These are phyloP conservation scores for Amblyraja radiata DNA, from an alignment of 2,797 vertebrate genomes.

Conservation along the genomic window DNA sequence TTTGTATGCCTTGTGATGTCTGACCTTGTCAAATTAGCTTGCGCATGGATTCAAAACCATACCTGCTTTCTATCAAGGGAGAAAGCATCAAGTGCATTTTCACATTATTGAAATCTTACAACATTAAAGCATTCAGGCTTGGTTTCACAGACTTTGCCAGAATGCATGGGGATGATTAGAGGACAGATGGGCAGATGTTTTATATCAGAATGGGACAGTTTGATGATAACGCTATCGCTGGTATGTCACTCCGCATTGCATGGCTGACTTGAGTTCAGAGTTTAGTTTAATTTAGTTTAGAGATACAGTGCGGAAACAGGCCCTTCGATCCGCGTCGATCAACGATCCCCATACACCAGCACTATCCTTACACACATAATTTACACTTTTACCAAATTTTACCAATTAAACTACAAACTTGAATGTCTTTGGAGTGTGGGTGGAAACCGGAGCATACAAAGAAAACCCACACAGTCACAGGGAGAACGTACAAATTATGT, in stretches of 20 bases:
- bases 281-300: neutral
- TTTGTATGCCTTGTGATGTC: neutral
- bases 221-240: too few species aligned
- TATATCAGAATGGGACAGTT: neutral
- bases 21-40: constrained; percentile 11
- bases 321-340: too few species aligned
- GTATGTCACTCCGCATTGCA: neutral
- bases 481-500: too few species aligned
- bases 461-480: too few species aligned
- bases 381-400: too few species aligned
- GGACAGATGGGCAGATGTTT: neutral
- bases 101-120: neutral
- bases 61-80: neutral
- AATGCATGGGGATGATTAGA: neutral
- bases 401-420: too few species aligned
- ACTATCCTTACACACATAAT: too few species aligned
- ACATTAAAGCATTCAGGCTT: neutral
- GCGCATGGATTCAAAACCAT: neutral
- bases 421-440: too few species aligned
- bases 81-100: neutral
- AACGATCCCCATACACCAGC: too few species aligned
- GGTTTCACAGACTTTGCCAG: neutral
- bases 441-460: too few species aligned
- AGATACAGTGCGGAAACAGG: too few species aligned
- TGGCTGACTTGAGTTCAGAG: neutral